Conservation (phyloP, 2,113 vertebrate genomes). For the Pelvicachromis taeniatus region DNA sequence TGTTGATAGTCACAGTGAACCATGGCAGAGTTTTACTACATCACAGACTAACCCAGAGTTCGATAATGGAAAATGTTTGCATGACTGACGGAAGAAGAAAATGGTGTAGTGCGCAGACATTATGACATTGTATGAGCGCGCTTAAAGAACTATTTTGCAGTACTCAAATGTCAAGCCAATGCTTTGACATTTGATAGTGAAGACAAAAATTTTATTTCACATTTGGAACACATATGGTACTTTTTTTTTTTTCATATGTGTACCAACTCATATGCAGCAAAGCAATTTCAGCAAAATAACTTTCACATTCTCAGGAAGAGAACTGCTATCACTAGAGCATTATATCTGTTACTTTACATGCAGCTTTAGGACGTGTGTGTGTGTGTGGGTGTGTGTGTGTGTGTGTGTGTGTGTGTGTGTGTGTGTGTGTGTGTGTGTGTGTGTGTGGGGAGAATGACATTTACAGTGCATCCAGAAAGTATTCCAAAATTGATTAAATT, state of each 20-base stretch:
- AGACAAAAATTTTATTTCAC: background rate
- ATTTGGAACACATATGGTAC: background rate
- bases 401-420: background rate
- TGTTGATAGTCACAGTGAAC: background rate
- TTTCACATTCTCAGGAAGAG: background rate
- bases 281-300: background rate
- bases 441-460: background rate
- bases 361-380: background rate
- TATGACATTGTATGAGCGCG: background rate
- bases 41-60: background rate
- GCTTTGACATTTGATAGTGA: background rate
- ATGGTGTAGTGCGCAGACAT: background rate
- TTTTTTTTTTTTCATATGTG: background rate
- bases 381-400: background rate
- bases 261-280: background rate
- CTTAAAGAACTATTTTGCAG: background rate
- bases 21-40: background rate
- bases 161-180: background rate
- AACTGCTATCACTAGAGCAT: background rate
- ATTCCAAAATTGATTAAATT: background rate
- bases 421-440: background rate
- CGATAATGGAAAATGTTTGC: background rate
- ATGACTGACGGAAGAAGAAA: background rate
- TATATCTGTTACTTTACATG: background rate
- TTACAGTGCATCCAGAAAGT: background rate